Evolutionary conservation across 2,113 vertebrate genomes (phyloP).

Genomic region (Donacobius atricapilla): DNA sequence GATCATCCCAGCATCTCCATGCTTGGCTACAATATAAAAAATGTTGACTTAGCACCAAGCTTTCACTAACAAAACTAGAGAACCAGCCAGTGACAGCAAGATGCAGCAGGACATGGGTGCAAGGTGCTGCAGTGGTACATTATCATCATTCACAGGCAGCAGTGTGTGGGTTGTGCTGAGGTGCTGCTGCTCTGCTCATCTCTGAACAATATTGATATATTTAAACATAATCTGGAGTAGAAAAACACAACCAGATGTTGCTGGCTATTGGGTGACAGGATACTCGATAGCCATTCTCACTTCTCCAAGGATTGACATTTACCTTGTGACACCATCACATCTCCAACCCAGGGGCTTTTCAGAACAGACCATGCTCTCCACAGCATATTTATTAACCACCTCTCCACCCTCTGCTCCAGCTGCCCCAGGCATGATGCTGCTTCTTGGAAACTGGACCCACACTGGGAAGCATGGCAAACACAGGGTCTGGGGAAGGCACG

Average conservation of each 20-base stretch:
- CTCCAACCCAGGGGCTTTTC: neutral
- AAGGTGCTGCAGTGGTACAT: neutral
- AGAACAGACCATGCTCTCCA: neutral
- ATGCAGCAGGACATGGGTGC: neutral
- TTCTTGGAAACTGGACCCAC: neutral
- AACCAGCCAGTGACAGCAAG: neutral
- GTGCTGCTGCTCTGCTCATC: neutral
- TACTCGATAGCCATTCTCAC: slow-evolving; percentile 24
- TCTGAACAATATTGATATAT: neutral
- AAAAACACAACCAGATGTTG: slow-evolving; percentile 69
- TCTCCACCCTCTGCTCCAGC: neutral
- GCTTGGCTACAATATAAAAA: neutral
- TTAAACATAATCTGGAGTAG: neutral
- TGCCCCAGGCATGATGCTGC: neutral
- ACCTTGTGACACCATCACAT: neutral
- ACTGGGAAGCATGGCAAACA: rapidly evolving
- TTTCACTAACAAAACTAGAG: neutral
- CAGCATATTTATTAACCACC: slow-evolving; percentile 21
- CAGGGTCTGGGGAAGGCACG: rapidly evolving
- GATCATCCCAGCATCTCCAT: neutral
- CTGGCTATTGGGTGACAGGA: neutral
- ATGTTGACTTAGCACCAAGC: neutral
- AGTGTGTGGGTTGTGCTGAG: neutral
- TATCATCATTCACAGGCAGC: neutral
- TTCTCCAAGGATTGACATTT: slow-evolving; percentile 57